Evolutionary conservation across 2,113 vertebrate species (phyloP).

Genomic region (Chloebia gouldiae): DNA sequence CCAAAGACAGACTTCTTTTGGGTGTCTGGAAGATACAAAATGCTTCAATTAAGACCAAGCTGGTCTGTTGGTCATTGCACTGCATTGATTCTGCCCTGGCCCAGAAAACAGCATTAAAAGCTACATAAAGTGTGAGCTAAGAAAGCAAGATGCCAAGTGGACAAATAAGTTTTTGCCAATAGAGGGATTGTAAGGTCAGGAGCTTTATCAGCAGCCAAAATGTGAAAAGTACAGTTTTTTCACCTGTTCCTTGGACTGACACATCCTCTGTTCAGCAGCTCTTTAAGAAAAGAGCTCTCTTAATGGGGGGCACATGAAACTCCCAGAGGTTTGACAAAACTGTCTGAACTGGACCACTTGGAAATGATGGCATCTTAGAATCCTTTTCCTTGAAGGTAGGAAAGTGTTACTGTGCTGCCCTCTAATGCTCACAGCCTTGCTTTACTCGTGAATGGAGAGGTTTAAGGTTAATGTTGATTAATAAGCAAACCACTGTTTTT

Average conservation of each 20-base stretch:
- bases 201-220: not conserved
- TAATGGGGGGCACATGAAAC: not conserved
- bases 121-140: not conserved
- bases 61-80: not conserved
- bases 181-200: not conserved
- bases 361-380: not conserved
- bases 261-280: not conserved
- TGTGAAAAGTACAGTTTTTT: not conserved
- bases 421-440: constrained; percentile 48
- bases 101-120: not conserved
- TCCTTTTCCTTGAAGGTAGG: not conserved
- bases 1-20: not conserved
- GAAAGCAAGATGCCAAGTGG: not conserved
- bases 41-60: not conserved
- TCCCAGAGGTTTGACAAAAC: not conserved
- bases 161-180: not conserved
- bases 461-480: not conserved
- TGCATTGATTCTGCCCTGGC: not conserved
- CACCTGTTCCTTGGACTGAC: not conserved
- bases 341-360: not conserved
- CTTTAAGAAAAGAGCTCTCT: not conserved
- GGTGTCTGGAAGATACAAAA: not conserved
- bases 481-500: not conserved
- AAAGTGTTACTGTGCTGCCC: constrained; percentile 67
- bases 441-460: not conserved